phyloP scores from a whole-genome alignment of 2,888 invertebrate genomes.

The Diaphora mendica region DNA sequence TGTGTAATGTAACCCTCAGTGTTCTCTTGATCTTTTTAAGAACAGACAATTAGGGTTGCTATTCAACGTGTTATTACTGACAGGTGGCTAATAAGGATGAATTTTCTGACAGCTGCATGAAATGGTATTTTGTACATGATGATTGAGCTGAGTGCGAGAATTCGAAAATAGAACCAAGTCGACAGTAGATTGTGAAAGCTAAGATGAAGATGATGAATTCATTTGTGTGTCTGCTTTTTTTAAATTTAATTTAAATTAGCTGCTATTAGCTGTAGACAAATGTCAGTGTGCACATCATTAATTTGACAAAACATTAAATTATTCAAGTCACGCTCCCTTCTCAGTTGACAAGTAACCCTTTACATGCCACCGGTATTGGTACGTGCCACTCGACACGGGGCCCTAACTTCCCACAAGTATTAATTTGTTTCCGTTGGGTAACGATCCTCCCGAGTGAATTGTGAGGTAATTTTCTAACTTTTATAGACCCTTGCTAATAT shows the following conservation, averaged over 20 bases:
- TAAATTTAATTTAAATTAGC: neutral
- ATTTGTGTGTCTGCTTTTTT: too few relatives aligned
- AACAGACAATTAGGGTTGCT: too few relatives aligned
- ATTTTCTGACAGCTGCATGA: too few relatives aligned
- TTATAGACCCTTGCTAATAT: neutral
- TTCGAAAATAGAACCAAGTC: too few relatives aligned
- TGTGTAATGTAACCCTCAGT: too few relatives aligned
- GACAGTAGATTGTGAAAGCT: too few relatives aligned
- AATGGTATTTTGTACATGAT: too few relatives aligned
- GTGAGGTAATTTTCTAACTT: neutral
- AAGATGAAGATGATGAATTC: too few relatives aligned
- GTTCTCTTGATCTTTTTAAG: too few relatives aligned
- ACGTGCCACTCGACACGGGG: constrained; percentile 1
- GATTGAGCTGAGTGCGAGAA: too few relatives aligned
- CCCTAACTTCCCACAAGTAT: constrained; percentile 11
- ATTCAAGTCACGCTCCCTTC: constrained; percentile 3
- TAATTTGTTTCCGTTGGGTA: constrained; percentile 4
- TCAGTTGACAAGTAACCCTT: constrained; percentile 7
- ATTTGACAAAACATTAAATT: neutral
- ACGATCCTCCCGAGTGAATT: neutral
- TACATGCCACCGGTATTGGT: constrained; percentile 8
- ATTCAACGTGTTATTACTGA: too few relatives aligned
- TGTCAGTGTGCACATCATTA: neutral
- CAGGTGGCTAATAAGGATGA: too few relatives aligned
- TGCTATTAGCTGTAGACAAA: neutral